A percentile compares a stretch with the other conserved stretches of the same genome.
phyloP scores from a whole-genome alignment of 2,888 invertebrate genomes.

The Alloscopus bannaensis region DNA sequence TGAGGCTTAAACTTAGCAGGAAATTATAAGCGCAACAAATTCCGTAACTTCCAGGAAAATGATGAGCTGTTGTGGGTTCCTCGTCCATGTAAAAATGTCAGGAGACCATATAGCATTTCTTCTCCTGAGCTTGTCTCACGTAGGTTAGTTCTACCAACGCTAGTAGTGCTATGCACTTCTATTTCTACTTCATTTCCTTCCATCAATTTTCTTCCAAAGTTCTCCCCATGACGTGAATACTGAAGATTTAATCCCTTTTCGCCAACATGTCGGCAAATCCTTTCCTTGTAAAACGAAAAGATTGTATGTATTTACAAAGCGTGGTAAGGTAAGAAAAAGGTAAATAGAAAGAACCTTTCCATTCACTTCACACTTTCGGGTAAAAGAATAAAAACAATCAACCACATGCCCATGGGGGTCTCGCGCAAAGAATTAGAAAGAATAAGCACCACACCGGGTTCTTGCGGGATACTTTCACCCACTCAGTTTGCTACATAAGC shows the following conservation, averaged over 20 bases:
- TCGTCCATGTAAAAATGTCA: too few species aligned
- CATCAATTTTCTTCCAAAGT: conserved; percentile 30
- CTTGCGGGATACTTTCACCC: too few species aligned
- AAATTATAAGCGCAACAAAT: conserved; percentile 32
- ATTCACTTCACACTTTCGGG: neutral
- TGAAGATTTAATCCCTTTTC: conserved; percentile 43
- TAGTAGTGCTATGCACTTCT: neutral
- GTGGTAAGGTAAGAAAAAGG: conserved; percentile 19
- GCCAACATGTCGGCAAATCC: conserved; percentile 31
- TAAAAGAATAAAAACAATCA: conserved; percentile 19
- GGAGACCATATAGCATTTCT: too few species aligned
- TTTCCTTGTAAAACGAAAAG: conserved; percentile 23
- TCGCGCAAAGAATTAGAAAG: too few species aligned
- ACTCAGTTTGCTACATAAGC: neutral
- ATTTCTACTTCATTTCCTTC: conserved; percentile 19
- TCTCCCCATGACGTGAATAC: conserved; percentile 49
- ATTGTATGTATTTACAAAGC: conserved; percentile 8
- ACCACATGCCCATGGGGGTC: conserved; percentile 16
- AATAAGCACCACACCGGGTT: too few species aligned
- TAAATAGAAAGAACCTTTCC: neutral
- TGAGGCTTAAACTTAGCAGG: conserved; percentile 34
- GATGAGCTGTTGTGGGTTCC: too few species aligned
- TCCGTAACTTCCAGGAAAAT: conserved; percentile 12
- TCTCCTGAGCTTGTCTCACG: too few species aligned
- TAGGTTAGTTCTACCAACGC: too few species aligned